Evolutionary conservation across 2,888 invertebrate genomes (phyloP), one percentile per base, ranked within the genome.

Genomic region (Melanostoma mellinum): DNA sequence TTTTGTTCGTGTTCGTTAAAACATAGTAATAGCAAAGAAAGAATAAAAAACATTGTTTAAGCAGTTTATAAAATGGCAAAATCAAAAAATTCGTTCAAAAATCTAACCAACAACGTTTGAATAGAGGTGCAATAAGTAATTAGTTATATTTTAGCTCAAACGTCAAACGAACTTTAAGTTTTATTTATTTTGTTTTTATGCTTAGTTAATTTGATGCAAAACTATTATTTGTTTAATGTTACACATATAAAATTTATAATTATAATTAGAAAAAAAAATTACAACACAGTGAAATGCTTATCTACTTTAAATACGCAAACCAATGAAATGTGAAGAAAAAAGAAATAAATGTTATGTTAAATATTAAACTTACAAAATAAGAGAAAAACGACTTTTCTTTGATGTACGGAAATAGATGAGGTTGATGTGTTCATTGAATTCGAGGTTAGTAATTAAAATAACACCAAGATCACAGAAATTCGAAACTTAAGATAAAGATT

Each of bases 281-380:
- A 20, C 20, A 20, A 20, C 20, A 20, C 20, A 50, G 40, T 42
- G 42, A 61, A 78, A 69, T 65, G 63, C 74, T 75, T 58, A 71
- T 74, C 79, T 84, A 75, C 79, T 79, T 84, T 75, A 84, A 84
- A 79, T 79, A 84, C 74, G 84, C 84, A 84, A 84, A 74, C 74
- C 68, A 84, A 74, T 78, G 71, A 79, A 63, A 58, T 82, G 82
- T 82, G 78, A 60, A 74, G 42, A 75, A 65, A 60, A 68, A 40
- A 32, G 69, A 65, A 84, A 84, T 84, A 84, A 79, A 84, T 84
- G 84, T 84, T 84, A 84, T 84, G 84, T 84, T 84, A 84, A 84
- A 84, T 74, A 82, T 78, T 73, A 79, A 78, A 79, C 78, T 84
- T 65, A 71, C 68, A 67, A 78, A 71, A n/a, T 72, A 52, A 36